phyloP scores from a whole-genome alignment of 2,113 vertebrate genomes.

The Brachypteracias leptosomus region DNA sequence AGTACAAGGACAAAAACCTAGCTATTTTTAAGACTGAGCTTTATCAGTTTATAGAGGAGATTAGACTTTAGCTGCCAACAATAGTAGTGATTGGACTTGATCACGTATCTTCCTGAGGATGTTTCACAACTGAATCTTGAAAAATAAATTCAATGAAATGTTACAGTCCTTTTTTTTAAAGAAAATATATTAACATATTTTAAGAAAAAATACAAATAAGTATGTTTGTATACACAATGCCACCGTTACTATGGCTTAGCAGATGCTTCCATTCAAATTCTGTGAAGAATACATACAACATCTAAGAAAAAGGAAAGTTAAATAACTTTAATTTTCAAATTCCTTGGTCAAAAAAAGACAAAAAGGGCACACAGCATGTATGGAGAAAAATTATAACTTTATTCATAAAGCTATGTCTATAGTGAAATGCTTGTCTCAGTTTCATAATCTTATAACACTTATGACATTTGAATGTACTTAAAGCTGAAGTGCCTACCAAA shows the following conservation, averaged over 20 bases:
- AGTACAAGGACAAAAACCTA: not conserved
- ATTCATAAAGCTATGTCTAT: not conserved
- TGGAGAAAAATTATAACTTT: not conserved
- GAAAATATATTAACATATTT: not conserved
- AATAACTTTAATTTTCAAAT: not conserved
- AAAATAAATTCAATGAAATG: not conserved
- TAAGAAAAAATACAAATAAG: not conserved
- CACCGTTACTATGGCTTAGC: not conserved
- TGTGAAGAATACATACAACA: not conserved
- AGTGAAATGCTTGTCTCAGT: not conserved
- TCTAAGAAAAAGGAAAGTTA: not conserved
- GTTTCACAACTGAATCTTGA: not conserved
- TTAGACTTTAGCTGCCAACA: constrained; percentile 47
- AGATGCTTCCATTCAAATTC: not conserved
- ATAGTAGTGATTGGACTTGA: constrained; percentile 17
- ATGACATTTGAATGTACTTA: not conserved
- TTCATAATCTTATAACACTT: not conserved
- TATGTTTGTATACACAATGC: not conserved
- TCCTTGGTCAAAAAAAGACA: not conserved
- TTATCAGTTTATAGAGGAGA: constrained; percentile 44
- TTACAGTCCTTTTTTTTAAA: not conserved
- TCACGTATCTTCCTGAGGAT: not conserved
- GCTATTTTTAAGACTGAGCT: not conserved
- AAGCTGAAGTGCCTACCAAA: not conserved
- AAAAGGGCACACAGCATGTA: not conserved